Evolutionary conservation across 2,888 invertebrate genomes (phyloP).

Genomic region (Oegoconia quadripuncta): DNA sequence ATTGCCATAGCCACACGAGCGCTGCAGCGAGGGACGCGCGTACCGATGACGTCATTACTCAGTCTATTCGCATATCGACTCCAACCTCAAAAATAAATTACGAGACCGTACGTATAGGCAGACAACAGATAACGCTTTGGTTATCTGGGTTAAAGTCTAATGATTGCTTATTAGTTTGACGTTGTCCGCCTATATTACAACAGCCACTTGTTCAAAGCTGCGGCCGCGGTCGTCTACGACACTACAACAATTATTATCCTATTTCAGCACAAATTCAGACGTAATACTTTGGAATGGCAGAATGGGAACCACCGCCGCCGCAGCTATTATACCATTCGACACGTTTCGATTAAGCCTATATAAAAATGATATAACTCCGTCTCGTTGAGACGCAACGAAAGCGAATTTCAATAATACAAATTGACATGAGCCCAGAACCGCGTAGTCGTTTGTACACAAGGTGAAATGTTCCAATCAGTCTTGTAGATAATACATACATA

Average conservation of each 20-base stretch:
- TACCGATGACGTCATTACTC: slow-evolving; percentile 27
- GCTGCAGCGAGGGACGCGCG: slow-evolving; percentile 7
- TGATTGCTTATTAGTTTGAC: too few species aligned
- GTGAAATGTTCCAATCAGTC: slow-evolving; percentile 72
- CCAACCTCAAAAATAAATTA: slow-evolving; percentile 33
- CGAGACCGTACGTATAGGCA: slow-evolving; percentile 11
- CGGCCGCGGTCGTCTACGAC: slow-evolving; percentile 20
- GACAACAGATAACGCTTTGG: not conserved
- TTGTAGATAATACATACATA: slow-evolving; percentile 55
- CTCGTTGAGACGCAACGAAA: slow-evolving; percentile 26
- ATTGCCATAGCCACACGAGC: slow-evolving; percentile 10
- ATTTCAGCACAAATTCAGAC: slow-evolving; percentile 9
- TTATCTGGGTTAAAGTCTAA: not conserved
- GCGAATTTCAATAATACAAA: slow-evolving; percentile 45
- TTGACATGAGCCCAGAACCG: slow-evolving; percentile 64
- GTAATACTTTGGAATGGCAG: slow-evolving; percentile 26
- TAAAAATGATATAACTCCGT: slow-evolving; percentile 34
- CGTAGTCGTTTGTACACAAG: slow-evolving; percentile 46
- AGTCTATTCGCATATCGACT: slow-evolving; percentile 55
- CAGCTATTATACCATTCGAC: slow-evolving; percentile 1
- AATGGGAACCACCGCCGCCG: slow-evolving; percentile 14
- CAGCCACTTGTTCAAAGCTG: slow-evolving; percentile 9
- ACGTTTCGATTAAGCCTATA: slow-evolving; percentile 25
- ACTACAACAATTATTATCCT: slow-evolving; percentile 20
- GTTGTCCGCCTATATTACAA: not conserved